Evolutionary conservation across 2,797 vertebrate genomes (phyloP), one percentile per base, ranked within the genome.

Genomic region (Ptychobarbus kaznakovi): DNA sequence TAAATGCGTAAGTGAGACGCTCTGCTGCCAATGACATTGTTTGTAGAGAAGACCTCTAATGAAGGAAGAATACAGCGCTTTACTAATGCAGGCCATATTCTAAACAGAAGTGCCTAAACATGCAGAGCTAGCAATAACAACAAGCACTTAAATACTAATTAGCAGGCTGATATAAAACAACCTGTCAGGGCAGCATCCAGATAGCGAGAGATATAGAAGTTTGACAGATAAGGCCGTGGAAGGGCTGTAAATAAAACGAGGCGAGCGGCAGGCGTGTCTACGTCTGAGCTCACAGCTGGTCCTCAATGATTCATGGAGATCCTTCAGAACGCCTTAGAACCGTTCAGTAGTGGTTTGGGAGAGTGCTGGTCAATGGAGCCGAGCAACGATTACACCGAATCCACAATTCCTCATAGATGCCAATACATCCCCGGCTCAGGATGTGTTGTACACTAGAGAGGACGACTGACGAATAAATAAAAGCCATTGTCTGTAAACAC

Each of bases 391-490:
- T 58, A 4, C 63, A 84, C 16, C 35, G 0, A 78, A 40, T 68
- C 6, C 77, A 73, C 68, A 80, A 63, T 65, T 38, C 77, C 44
- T 72, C 75, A 42, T 58, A 38, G 20, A 85, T 51, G 68, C 68
- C 77, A 73, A 85, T 51, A 73, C 10, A 32, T 80, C 56, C 53
- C 22, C 6, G 2, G 77, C 68, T 42, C 16, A 84, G 65, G 75
- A 84, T 53, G 49, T 84, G 68, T 74, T 73, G 68, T 63, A 73
- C 83, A 72, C 77, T 32, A 73, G 68, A 80, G 83, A 80, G 56
- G 56, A 85, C 68, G 53, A 78, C 84, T 79, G 75, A 84, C 65
- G 58, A 83, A 87, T 83, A 87, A 83, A 89, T 51, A 80, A 25
- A 65, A 69, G 58, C 56, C 32, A 72, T 81, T 42, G 78, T 80